Conservation (phyloP, 2,888 invertebrate species). For the Synanthedon andrenaeformis region DNA sequence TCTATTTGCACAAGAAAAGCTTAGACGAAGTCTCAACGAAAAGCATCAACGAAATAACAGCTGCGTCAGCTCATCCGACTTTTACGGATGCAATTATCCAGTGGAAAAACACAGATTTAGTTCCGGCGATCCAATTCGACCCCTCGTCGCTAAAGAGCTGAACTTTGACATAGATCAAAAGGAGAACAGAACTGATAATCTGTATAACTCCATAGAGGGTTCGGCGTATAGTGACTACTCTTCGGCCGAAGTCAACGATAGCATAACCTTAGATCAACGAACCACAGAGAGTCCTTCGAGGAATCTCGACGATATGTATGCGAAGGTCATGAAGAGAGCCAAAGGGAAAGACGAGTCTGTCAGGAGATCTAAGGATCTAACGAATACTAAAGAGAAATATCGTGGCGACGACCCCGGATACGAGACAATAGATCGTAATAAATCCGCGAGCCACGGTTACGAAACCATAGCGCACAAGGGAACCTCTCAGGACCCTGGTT, state of each 20-base stretch:
- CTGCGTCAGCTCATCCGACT: slow-evolving; percentile 65
- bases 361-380: slow-evolving; percentile 37
- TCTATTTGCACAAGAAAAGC: slow-evolving; percentile 57
- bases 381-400: slow-evolving; percentile 29
- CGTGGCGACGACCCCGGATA: slow-evolving; percentile 63
- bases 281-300: slow-evolving; percentile 71
- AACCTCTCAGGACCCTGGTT: slow-evolving; percentile 72
- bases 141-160: slow-evolving; percentile 56
- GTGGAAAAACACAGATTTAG: slow-evolving; percentile 65
- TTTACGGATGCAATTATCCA: slow-evolving; percentile 67
- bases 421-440: slow-evolving; percentile 61
- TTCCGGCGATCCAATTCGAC: slow-evolving; percentile 58
- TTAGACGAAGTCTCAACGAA: slow-evolving; percentile 61
- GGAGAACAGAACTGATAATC: slow-evolving; percentile 35
- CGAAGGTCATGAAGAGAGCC: slow-evolving; percentile 83
- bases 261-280: slow-evolving; percentile 42
- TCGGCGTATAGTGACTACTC: slow-evolving; percentile 42
- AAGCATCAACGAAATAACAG: slow-evolving; percentile 67
- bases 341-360: slow-evolving; percentile 57
- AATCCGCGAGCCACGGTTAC: slow-evolving; percentile 67
- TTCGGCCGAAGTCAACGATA: slow-evolving; percentile 39
- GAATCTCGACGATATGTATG: slow-evolving; percentile 90
- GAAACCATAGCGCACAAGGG: slow-evolving; percentile 69
- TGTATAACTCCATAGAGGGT: slow-evolving; percentile 56
- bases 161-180: slow-evolving; percentile 53